Evolutionary conservation across 2,797 vertebrate genomes (phyloP).

Genomic region (Liasis olivaceus): DNA sequence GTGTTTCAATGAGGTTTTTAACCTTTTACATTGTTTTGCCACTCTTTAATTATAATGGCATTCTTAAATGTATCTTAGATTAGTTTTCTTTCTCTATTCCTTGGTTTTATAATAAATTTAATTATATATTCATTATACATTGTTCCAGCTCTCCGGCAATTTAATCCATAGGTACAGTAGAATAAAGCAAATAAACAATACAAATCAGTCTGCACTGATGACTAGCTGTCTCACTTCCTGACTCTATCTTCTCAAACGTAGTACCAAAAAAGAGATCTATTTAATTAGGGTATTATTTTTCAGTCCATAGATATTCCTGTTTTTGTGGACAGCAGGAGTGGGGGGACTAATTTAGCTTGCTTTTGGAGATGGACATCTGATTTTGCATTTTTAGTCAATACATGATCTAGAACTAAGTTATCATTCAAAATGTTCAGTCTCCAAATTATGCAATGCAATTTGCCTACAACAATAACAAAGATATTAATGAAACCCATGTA

Average conservation of each 20-base stretch:
- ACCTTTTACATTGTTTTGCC: neutral
- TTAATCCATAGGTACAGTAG: neutral
- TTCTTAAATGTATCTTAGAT: neutral
- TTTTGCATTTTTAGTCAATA: neutral
- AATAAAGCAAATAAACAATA: neutral
- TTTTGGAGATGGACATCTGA: neutral
- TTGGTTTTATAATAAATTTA: neutral
- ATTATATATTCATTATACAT: neutral
- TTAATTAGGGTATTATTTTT: neutral
- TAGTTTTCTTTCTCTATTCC: neutral
- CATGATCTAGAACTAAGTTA: neutral
- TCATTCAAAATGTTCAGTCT: neutral
- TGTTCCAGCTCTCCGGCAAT: neutral
- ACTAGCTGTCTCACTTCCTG: neutral
- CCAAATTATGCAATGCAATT: neutral
- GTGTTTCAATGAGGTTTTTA: neutral
- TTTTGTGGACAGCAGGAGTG: neutral
- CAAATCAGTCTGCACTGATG: neutral
- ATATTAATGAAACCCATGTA: neutral
- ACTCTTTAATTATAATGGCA: neutral
- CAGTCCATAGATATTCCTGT: neutral
- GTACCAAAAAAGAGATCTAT: neutral
- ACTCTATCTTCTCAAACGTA: neutral
- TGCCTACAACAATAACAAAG: neutral
- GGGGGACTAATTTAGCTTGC: neutral